Evolutionary conservation across 2,113 vertebrate species (phyloP), one percentile per base, ranked within the genome.

Genomic region (Octodon degus): DNA sequence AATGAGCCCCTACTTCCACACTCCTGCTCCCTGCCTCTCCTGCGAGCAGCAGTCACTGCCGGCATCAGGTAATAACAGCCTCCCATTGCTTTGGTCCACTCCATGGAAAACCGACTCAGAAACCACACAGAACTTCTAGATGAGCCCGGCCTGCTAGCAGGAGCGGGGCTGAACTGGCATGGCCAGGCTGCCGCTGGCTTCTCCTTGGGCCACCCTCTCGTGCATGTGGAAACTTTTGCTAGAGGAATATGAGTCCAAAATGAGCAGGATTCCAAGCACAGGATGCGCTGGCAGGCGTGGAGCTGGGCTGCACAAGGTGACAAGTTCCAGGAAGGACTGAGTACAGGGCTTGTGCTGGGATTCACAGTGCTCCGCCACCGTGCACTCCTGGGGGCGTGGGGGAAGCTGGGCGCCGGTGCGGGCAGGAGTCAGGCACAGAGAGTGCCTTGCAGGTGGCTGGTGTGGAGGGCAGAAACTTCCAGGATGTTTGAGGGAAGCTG

Each of bases 1-100:
- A 98, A 98, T 98, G 98, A 98, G 96, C 90, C 92, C 85, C 0
- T 0, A 79, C 93, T 30, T 34, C 77, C 94, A 85, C 19, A 17
- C 60, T 20, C 16, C 32, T 37, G 37, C 37, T 0, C 97, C 90
- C 97, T 97, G 85, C 92, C 50, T 53, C 95, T 68, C 14, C 60
- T 80, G 89, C 24, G 5, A 14, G 17, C 94, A 84, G 93, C 96
- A 94, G 97, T 97, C 96, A 95, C 95, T 94, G 37, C 92, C 25
- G 62, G 93, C 63, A 37, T 93, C 95, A 96, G 58, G 96, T 95
- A 96, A 96, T 20, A 0, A 94, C 97, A 96, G 70, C 47, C 89
- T 47, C 93, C 80, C 32, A 5, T 43, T 82, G 43, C 53, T 81
- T n/a, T 70, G 89, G 74, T 63, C 95, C 2, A 0, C 65, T 94